A percentile compares a stretch with the other conserved stretches of the same genome.
Conservation (phyloP, 2,797 vertebrate genomes). For the Sebastes reedi region DNA sequence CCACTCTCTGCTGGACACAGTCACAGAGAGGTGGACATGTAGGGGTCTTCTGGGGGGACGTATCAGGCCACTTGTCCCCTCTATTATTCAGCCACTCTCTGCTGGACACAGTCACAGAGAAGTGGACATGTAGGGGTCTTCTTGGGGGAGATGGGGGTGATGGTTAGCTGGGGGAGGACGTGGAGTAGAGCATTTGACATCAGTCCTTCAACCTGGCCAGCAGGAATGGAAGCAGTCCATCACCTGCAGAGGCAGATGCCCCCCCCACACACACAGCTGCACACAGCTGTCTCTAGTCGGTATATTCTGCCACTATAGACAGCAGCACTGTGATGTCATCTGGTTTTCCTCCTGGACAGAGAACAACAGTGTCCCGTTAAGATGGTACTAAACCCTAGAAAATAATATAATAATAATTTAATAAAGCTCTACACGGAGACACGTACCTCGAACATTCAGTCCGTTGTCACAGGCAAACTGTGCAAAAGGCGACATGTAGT, state of each 20-base stretch:
- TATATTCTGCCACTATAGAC: constrained; percentile 98
- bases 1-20: constrained; percentile 1
- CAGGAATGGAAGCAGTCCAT: constrained; percentile 74
- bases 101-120: constrained; percentile 8
- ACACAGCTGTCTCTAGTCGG: constrained; percentile 84
- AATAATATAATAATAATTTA: not conserved
- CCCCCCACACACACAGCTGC: constrained; percentile 8
- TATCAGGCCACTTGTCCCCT: not conserved
- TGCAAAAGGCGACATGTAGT: constrained; percentile 99
- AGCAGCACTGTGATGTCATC: constrained; percentile 99
- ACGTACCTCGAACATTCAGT: constrained; percentile 95
- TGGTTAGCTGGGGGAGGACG: constrained; percentile 24
- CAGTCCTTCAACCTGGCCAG: constrained; percentile 77
- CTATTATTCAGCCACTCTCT: constrained; percentile 7
- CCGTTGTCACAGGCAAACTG: constrained; percentile 99
- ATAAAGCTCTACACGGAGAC: not conserved
- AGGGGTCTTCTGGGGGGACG: not conserved
- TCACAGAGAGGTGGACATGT: constrained; percentile 19
- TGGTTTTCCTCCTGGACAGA: constrained; percentile 87
- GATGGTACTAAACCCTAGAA: not conserved
- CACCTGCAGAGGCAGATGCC: constrained; percentile 46
- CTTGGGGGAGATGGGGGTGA: not conserved
- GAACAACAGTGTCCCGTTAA: not conserved
- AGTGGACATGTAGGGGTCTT: constrained; percentile 1
- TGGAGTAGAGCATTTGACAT: constrained; percentile 35